These are phyloP conservation scores for Caranx ignobilis DNA, from an alignment of 2,113 vertebrate species.

Conservation along the genomic window DNA sequence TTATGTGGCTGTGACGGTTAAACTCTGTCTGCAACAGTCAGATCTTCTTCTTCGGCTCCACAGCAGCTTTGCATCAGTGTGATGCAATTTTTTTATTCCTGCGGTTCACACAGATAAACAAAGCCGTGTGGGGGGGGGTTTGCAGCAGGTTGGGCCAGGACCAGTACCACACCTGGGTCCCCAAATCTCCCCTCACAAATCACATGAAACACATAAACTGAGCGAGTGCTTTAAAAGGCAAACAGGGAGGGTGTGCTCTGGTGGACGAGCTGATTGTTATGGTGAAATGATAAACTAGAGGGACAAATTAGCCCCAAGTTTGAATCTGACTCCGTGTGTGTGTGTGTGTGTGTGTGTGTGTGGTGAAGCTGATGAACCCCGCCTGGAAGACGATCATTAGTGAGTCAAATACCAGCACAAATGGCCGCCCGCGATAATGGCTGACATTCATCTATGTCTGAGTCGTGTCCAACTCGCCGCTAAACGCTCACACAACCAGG, in stretches of 20 bases:
- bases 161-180: slow-evolving; percentile 10
- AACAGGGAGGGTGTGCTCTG: not conserved
- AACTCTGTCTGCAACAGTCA: no score
- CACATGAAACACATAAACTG: slow-evolving; percentile 11
- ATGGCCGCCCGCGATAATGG: slow-evolving; percentile 78
- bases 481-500: slow-evolving; percentile 59
- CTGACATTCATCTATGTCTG: slow-evolving; percentile 82
- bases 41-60: not conserved
- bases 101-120: slow-evolving; percentile 31
- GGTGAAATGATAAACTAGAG: slow-evolving; percentile 34
- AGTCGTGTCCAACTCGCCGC: slow-evolving; percentile 69
- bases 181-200: not conserved
- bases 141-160: not conserved
- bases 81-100: slow-evolving; percentile 27
- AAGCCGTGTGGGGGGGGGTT: not conserved
- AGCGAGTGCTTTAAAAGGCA: slow-evolving; percentile 10
- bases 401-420: slow-evolving; percentile 81
- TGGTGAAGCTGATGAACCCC: slow-evolving; percentile 55
- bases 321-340: slow-evolving; percentile 17
- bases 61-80: not conserved
- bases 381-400: slow-evolving; percentile 80
- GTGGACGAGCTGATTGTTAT: slow-evolving; percentile 30
- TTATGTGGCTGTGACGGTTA: no score
- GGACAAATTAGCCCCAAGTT: slow-evolving; percentile 55
- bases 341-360: slow-evolving; percentile 23